A percentile compares a stretch with the other conserved stretches of the same genome.
These are phyloP conservation scores for Iguana delicatissima DNA, from an alignment of 2,797 vertebrate genomes.

Conservation along the genomic window DNA sequence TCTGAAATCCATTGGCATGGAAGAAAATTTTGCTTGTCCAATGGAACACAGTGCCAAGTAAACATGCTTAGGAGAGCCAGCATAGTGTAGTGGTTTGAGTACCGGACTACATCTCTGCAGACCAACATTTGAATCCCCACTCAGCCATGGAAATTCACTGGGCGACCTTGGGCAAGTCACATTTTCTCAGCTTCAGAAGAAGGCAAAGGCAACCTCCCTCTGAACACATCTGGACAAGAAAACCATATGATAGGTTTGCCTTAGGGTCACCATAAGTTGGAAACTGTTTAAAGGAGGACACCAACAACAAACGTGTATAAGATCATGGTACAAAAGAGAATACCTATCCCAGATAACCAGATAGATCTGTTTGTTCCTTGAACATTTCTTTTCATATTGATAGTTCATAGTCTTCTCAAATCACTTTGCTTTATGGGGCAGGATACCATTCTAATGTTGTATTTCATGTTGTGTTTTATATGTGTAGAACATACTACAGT, in stretches of 20 bases:
- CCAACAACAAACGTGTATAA: background rate
- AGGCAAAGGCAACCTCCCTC: too few species aligned
- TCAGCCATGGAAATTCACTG: too few species aligned
- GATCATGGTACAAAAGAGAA: conserved; percentile 22
- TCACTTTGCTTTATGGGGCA: conserved; percentile 42
- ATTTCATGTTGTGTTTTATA: conserved; percentile 27
- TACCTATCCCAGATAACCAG: conserved; percentile 36
- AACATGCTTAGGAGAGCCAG: background rate
- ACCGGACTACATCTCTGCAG: too few species aligned
- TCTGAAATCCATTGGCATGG: background rate
- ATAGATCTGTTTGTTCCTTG: conserved; percentile 26
- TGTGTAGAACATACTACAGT: conserved; percentile 36
- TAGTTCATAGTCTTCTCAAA: conserved; percentile 45
- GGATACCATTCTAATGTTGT: background rate
- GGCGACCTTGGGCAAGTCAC: too few species aligned
- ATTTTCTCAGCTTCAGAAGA: too few species aligned
- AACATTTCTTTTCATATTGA: conserved; percentile 41
- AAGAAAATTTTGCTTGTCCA: background rate
- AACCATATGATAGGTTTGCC: too few species aligned
- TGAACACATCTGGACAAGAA: too few species aligned
- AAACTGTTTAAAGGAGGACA: too few species aligned
- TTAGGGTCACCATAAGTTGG: too few species aligned
- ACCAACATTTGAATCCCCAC: too few species aligned
- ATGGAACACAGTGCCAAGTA: background rate
- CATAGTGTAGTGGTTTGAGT: too few species aligned